phyloP scores from a whole-genome alignment of 1,140 invertebrate genomes.

The Linepithema humile region DNA sequence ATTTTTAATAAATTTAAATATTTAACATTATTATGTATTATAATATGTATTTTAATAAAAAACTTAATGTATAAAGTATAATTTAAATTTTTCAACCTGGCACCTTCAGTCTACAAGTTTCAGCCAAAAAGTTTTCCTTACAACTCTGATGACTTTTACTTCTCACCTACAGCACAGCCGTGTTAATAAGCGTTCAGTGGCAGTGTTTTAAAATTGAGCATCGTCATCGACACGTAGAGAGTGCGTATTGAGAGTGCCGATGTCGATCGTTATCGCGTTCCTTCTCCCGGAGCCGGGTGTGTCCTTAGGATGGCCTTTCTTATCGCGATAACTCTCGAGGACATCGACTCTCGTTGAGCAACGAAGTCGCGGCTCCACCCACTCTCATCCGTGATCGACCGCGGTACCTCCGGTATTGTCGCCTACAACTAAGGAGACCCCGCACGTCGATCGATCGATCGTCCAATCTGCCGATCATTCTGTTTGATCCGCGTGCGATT shows the following conservation, averaged over 20 bases:
- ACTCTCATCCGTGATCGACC: constrained; percentile 70
- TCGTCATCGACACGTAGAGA: constrained; percentile 45
- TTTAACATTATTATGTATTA: too few species aligned
- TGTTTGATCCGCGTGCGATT: constrained; percentile 56
- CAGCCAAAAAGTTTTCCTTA: too few species aligned
- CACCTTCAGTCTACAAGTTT: too few species aligned
- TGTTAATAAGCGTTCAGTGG: constrained; percentile 43
- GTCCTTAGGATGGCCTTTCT: constrained; percentile 83
- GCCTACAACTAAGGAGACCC: constrained; percentile 70
- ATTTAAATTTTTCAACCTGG: too few species aligned
- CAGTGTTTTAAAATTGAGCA: constrained; percentile 59
- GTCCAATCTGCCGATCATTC: constrained; percentile 35
- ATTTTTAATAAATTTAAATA: too few species aligned
- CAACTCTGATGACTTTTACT: too few species aligned
- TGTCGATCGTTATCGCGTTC: constrained; percentile 65
- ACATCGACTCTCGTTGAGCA: constrained; percentile 73
- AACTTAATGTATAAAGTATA: too few species aligned
- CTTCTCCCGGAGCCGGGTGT: constrained; percentile 70
- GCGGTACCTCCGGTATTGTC: constrained; percentile 67
- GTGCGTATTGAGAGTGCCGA: constrained; percentile 45
- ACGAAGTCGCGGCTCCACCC: constrained; percentile 69
- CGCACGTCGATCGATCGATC: constrained; percentile 45
- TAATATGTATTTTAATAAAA: too few species aligned
- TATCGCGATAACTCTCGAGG: constrained; percentile 78
- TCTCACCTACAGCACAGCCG: not conserved